phyloP scores from a whole-genome alignment of 2,888 invertebrate genomes.

The Pristionchus arcanus region DNA sequence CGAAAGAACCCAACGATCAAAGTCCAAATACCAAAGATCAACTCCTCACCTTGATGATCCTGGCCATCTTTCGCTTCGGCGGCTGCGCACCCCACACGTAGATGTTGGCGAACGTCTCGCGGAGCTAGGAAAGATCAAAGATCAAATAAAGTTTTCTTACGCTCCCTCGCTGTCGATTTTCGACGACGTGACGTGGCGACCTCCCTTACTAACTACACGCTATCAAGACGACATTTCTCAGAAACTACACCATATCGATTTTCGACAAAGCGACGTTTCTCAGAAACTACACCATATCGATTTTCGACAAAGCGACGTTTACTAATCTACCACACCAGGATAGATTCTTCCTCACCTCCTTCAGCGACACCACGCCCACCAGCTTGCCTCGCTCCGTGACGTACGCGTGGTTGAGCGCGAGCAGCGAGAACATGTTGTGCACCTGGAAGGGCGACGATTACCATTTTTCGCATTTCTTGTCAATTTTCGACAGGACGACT shows the following conservation, averaged over 20 bases:
- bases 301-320: background rate
- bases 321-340: background rate
- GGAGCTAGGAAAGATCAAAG: conserved; percentile 59
- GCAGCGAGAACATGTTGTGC: conserved; percentile 97
- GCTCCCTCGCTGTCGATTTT: background rate
- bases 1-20: background rate
- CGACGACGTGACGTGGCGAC: background rate
- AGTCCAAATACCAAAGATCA: background rate
- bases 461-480: background rate
- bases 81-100: conserved; percentile 74
- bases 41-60: background rate
- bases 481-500: background rate
- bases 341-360: conserved; percentile 83
- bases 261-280: background rate
- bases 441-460: conserved; percentile 87
- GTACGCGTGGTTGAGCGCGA: conserved; percentile 98
- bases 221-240: background rate
- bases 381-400: conserved; percentile 96
- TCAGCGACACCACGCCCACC: conserved; percentile 95
- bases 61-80: conserved; percentile 31
- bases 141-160: background rate
- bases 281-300: background rate
- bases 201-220: too few relatives aligned
- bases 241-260: too few relatives aligned
- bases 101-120: conserved; percentile 75